Conservation (phyloP, 2,113 vertebrate genomes). For the Cinclus cinclus region DNA sequence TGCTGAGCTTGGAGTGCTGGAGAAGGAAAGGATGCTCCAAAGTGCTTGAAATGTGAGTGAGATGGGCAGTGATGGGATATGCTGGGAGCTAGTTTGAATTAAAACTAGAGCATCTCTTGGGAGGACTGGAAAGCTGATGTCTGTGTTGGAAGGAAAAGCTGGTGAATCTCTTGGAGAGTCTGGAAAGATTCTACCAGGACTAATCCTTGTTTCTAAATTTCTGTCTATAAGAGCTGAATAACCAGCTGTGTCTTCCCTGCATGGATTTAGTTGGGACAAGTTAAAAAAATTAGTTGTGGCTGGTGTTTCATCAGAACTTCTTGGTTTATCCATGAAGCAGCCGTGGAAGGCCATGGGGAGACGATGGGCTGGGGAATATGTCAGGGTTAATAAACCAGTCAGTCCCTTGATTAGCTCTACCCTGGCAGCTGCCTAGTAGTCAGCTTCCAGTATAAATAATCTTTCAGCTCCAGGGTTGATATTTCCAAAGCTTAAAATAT, state of each 20-base stretch:
- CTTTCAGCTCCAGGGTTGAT: constrained; percentile 2
- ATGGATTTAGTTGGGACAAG: background rate
- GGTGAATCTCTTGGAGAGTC: background rate
- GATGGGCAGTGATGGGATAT: background rate
- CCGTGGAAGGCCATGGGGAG: background rate
- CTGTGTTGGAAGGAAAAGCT: background rate
- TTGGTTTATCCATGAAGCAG: background rate
- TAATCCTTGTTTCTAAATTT: background rate
- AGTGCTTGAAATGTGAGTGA: background rate
- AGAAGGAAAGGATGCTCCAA: background rate
- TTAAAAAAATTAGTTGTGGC: background rate
- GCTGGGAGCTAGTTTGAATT: background rate
- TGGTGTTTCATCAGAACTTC: background rate
- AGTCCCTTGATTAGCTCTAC: constrained; percentile 15
- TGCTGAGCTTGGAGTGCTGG: background rate
- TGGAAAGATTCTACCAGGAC: background rate
- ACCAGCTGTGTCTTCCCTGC: background rate
- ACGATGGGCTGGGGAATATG: background rate
- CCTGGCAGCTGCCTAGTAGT: constrained; percentile 32
- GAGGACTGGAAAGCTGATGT: background rate
- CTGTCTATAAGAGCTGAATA: background rate
- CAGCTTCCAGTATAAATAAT: constrained; percentile 62
- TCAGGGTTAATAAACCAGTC: constrained; percentile 8
- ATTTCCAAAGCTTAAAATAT: constrained; percentile 58
- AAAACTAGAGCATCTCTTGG: background rate